Base-by-base conservation (phyloP, 2,888 invertebrate genomes). In the Calliphora vomitoria region DNA sequence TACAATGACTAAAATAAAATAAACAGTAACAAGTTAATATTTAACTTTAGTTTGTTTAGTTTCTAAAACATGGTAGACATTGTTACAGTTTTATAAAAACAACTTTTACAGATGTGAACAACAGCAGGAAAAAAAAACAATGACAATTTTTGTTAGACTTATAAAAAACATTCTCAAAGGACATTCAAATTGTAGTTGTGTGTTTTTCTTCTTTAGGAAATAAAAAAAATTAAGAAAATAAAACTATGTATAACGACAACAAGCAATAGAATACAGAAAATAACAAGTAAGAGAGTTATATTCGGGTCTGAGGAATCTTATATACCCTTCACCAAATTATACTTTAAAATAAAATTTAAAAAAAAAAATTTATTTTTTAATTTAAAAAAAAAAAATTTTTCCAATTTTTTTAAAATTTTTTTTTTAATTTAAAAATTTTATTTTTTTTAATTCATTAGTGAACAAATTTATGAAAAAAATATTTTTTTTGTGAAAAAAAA, bases 21-120 rank as follows among this genome's bases (percentile, higher is more conserved):
- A n/a, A n/a, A n/a, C n/a, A 50, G 41, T 44, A 62, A 83, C 62
- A 76, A 64, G 62, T 78, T 55, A 60, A 83, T 50, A 71, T 64
- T 18, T 76, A 76, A 41, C 69, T 78, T 31, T 25, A 38, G 35
- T 60, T 25, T 58, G 31, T 44, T n/a, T 47, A 31, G 38, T 64
- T 72, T 41, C 6, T 15, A 4, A 18, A 74, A 71, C 44, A 71
- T 18, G 20, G 8, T 44, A 47, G 35, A 68, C 74, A 58, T 20
- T 72, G 60, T 47, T 82, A 53, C 11, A 68, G 18, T 64, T 69
- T 31, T 41, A 35, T 72, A 55, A 20, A 71, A 69, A 62, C 66
- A 84, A 38, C 10, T 62, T 62, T n/a, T 25, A 66, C 68, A 83
- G 62, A 69, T 69, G 47, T 41, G 38, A 55, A 78, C 38, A 41